These are phyloP conservation scores for Labia minor DNA, from an alignment of 2,888 invertebrate genomes.

Conservation along the genomic window DNA sequence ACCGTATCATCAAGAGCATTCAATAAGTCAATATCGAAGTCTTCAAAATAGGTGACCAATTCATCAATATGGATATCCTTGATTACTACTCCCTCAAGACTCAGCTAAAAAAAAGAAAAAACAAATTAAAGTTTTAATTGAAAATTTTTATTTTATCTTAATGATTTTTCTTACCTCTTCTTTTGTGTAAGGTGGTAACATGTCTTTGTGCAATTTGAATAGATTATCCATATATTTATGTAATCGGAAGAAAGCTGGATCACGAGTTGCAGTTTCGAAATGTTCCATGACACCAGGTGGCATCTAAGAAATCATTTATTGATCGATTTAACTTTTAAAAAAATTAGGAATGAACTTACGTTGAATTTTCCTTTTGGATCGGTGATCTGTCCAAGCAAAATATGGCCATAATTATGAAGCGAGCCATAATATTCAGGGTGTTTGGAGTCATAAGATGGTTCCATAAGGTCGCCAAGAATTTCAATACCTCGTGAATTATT, in stretches of 20 bases:
- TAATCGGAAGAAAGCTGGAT: slow-evolving; percentile 33
- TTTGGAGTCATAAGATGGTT: slow-evolving; percentile 25
- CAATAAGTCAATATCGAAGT: slow-evolving; percentile 28
- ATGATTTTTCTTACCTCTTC: slow-evolving; percentile 24
- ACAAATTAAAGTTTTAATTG: not conserved
- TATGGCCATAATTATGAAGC: slow-evolving; percentile 35
- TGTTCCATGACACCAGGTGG: slow-evolving; percentile 32
- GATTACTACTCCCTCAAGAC: slow-evolving; percentile 25
- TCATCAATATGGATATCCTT: slow-evolving; percentile 26
- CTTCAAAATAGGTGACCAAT: slow-evolving; percentile 29
- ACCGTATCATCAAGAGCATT: slow-evolving; percentile 25
- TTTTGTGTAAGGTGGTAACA: slow-evolving; percentile 29
- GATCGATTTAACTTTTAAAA: not conserved
- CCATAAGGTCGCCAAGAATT: slow-evolving; percentile 34
- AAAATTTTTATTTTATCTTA: too few species aligned
- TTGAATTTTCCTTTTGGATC: slow-evolving; percentile 32
- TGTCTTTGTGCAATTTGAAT: slow-evolving; percentile 31
- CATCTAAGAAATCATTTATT: slow-evolving; percentile 27
- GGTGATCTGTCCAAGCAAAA: slow-evolving; percentile 43
- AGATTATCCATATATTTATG: slow-evolving; percentile 32
- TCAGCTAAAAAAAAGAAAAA: slow-evolving; percentile 20
- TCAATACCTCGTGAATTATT: slow-evolving; percentile 22
- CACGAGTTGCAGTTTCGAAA: slow-evolving; percentile 32
- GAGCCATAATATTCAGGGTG: slow-evolving; percentile 30
- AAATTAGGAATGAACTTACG: slow-evolving; percentile 24